phyloP scores from a whole-genome alignment of 2,113 vertebrate species.

The Gambusia holbrooki region DNA sequence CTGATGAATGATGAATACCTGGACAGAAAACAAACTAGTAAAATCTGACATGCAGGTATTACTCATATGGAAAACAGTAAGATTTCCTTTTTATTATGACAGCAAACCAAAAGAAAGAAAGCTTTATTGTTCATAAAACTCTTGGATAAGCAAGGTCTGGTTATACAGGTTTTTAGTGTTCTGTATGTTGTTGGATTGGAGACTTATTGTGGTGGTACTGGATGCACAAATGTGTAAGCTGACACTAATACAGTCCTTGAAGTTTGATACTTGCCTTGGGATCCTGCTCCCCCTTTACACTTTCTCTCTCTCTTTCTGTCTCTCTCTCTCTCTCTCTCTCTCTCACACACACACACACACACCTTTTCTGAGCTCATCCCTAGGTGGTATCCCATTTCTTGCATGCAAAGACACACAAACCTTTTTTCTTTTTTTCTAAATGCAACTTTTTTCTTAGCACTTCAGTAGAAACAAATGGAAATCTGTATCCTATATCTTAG shows the following conservation, averaged over 20 bases:
- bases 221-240: conserved; percentile 60
- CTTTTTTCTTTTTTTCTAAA: conserved; percentile 51
- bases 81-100: neutral
- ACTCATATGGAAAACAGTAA: neutral
- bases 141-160: conserved; percentile 18
- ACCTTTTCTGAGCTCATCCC: conserved; percentile 72
- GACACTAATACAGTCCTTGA: conserved; percentile 77
- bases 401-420: conserved; percentile 49
- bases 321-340: conserved; percentile 47
- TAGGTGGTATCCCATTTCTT: conserved; percentile 68
- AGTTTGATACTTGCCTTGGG: conserved; percentile 76
- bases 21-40: conserved; percentile 24
- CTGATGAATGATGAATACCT: conserved; percentile 54
- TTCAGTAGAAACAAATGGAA: conserved; percentile 48
- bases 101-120: neutral
- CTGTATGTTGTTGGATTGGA: conserved; percentile 32
- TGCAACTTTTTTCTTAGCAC: conserved; percentile 58
- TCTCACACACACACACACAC: conserved; percentile 43
- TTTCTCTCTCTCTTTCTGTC: conserved; percentile 40
- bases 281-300: conserved; percentile 56
- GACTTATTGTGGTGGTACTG: conserved; percentile 57
- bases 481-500: conserved; percentile 50
- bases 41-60: neutral
- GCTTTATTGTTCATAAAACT: neutral
- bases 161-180: conserved; percentile 23